Evolutionary conservation across 1,140 invertebrate species (phyloP).

Genomic region (Danaus melanippus): DNA sequence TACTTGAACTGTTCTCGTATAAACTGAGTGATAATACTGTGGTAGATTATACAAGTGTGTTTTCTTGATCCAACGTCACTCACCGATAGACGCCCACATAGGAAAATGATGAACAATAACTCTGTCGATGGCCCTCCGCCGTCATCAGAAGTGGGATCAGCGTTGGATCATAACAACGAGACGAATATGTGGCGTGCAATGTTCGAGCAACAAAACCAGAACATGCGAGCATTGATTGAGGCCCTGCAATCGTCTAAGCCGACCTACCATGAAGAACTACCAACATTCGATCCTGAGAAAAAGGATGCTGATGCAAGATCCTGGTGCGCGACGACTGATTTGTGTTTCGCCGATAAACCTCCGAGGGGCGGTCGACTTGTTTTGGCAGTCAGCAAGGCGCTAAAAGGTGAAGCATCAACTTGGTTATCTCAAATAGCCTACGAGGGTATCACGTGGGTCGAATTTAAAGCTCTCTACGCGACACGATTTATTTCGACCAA

Average conservation of each 20-base stretch:
- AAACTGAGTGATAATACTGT: no score
- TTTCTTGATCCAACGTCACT: no score
- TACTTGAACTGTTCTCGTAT: no score
- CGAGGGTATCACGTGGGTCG: slow-evolving; percentile 30
- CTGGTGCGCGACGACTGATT: slow-evolving; percentile 24
- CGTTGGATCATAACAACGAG: slow-evolving; percentile 4
- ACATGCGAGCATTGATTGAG: slow-evolving; percentile 18
- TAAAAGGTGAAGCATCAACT: slow-evolving; percentile 28
- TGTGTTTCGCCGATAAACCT: slow-evolving; percentile 18
- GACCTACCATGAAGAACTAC: slow-evolving; percentile 5
- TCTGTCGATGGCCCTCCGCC: not conserved
- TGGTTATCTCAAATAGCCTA: slow-evolving; percentile 42
- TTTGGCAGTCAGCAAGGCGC: slow-evolving; percentile 18
- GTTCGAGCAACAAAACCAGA: slow-evolving; percentile 22
- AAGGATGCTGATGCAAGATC: slow-evolving; percentile 20
- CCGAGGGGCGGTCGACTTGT: slow-evolving; percentile 19
- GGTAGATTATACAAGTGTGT: no score
- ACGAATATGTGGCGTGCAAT: slow-evolving; percentile 10
- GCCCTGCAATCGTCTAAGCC: slow-evolving; percentile 13
- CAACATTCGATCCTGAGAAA: slow-evolving; percentile 16
- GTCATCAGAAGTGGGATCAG: slow-evolving; percentile 13
- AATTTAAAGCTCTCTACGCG: slow-evolving; percentile 33
- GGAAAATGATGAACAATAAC: no score
- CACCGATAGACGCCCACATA: no score
- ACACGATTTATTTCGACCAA: slow-evolving; percentile 30